These are phyloP conservation scores for Dysdera silvatica DNA, from an alignment of 1,140 invertebrate genomes.

Conservation along the genomic window DNA sequence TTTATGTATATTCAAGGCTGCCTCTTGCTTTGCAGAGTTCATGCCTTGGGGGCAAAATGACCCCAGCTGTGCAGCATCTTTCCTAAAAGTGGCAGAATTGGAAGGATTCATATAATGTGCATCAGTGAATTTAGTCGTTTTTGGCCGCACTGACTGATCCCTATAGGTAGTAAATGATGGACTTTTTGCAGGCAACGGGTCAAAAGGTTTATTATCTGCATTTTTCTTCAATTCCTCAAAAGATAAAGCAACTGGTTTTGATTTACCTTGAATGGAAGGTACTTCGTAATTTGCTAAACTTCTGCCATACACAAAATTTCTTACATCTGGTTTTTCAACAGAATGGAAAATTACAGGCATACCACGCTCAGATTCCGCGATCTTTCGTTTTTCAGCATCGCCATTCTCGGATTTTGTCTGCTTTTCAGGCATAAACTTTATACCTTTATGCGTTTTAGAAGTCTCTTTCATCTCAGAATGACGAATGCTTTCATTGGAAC, in stretches of 20 bases:
- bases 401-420: not conserved
- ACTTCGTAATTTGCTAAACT: not conserved
- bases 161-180: slow-evolving; percentile 22
- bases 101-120: not conserved
- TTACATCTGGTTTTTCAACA: not conserved
- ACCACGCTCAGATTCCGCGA: not conserved
- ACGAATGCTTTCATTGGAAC: not conserved
- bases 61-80: not conserved
- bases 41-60: not conserved
- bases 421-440: not conserved
- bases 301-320: not conserved
- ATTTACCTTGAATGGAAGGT: not conserved
- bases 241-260: not conserved
- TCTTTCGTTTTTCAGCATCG: not conserved
- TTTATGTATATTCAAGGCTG: slow-evolving; percentile 4
- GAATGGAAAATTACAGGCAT: not conserved
- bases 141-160: not conserved
- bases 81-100: not conserved
- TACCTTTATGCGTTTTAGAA: not conserved
- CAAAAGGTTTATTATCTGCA: not conserved
- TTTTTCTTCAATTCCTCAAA: slow-evolving; percentile 10
- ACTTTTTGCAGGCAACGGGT: not conserved
- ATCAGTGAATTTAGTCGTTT: slow-evolving; percentile 8
- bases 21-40: slow-evolving; percentile 1
- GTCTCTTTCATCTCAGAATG: not conserved